Percentiles rank a stretch among this genome's conserved stretches.
These are phyloP conservation scores for Amniataba percoides DNA, from an alignment of 2,797 vertebrate species.

Conservation along the genomic window DNA sequence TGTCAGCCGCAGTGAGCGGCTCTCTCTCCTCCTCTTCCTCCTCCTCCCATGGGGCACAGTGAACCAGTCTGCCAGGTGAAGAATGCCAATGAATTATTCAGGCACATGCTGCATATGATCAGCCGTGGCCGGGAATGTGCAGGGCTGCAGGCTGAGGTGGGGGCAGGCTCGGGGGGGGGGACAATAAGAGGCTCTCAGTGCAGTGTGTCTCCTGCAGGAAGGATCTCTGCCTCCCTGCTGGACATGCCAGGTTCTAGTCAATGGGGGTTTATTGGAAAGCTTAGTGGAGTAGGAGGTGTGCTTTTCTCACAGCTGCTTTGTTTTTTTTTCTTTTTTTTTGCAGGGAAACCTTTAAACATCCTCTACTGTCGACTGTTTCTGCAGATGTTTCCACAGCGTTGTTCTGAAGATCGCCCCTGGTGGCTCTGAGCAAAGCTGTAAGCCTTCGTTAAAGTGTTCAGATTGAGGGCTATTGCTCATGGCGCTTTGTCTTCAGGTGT, in stretches of 20 bases:
- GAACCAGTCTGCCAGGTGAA: constrained; percentile 77
- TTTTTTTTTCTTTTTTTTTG: no score
- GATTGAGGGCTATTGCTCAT: constrained; percentile 7
- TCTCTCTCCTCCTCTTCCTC: no score
- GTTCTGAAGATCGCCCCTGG: background rate
- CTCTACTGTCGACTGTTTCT: no score
- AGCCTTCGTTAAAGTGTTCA: constrained; percentile 10
- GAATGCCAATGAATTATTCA: constrained; percentile 80
- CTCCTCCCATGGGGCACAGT: constrained; percentile 48
- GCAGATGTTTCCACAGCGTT: background rate
- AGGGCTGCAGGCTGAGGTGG: constrained; percentile 12
- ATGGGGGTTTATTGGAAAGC: background rate
- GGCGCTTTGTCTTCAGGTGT: constrained; percentile 16
- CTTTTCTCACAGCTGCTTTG: background rate
- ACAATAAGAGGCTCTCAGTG: constrained; percentile 47
- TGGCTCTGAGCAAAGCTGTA: constrained; percentile 19
- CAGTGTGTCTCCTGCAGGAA: constrained; percentile 15
- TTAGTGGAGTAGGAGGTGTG: constrained; percentile 3
- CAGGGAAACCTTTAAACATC: no score
- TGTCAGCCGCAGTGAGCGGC: constrained; percentile 64
- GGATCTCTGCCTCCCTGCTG: constrained; percentile 25
- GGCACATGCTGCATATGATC: constrained; percentile 72
- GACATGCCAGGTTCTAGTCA: constrained; percentile 13
- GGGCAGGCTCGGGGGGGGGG: background rate
- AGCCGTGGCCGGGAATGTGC: constrained; percentile 62